Evolutionary conservation across 2,888 invertebrate genomes (phyloP).

Genomic region (Yponomeuta malinellus): DNA sequence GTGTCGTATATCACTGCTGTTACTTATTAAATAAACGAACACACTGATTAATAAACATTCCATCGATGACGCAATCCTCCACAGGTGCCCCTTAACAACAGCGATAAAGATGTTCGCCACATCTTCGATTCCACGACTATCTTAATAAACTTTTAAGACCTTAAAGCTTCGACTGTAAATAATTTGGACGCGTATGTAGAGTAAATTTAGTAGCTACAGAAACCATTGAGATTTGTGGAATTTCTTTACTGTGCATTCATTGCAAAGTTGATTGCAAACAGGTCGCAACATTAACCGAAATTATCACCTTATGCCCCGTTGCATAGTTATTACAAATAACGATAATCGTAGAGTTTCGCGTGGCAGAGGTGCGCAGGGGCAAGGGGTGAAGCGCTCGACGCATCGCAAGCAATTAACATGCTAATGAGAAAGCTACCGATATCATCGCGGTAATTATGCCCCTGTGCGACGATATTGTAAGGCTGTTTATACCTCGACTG

Average conservation of each 20-base stretch:
- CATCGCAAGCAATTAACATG: conserved; percentile 67
- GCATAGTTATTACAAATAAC: conserved; percentile 36
- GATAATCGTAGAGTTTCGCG: conserved; percentile 22
- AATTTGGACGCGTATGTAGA: not conserved
- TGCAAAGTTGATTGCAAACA: not conserved
- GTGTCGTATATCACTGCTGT: conserved; percentile 69
- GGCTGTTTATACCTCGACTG: conserved; percentile 48
- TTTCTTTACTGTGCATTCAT: not conserved
- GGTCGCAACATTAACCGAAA: not conserved
- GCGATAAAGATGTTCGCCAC: conserved; percentile 8
- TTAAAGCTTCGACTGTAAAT: not conserved
- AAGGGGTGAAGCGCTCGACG: conserved; percentile 32
- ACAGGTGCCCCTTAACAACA: conserved; percentile 3
- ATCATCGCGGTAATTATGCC: conserved; percentile 70
- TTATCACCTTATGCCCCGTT: not conserved
- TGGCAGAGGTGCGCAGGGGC: conserved; percentile 21
- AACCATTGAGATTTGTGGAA: not conserved
- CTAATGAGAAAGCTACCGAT: conserved; percentile 67
- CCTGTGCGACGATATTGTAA: conserved; percentile 59
- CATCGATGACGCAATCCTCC: conserved; percentile 44
- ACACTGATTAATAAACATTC: conserved; percentile 53
- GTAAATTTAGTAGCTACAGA: not conserved
- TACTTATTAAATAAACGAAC: conserved; percentile 40
- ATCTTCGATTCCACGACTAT: not conserved
- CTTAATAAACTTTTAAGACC: not conserved